Conservation (phyloP, 1,140 invertebrate species). For the Melitaea cinxia region DNA sequence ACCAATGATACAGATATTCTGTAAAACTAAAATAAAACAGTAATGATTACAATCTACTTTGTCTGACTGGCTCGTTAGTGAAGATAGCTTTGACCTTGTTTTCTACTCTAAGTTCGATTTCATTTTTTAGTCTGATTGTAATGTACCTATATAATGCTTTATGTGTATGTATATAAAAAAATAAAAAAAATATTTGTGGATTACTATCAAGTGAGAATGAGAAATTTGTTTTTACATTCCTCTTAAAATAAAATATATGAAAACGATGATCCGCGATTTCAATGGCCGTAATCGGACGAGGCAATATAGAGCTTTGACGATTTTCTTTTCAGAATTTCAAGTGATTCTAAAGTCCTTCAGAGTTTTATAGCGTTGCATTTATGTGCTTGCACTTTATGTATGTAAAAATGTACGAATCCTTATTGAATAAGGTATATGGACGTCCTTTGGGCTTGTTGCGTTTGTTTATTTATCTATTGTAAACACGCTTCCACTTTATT, state of each 20-base stretch:
- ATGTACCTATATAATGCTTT: too few species aligned
- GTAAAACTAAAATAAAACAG: too few species aligned
- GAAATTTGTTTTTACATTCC: too few species aligned
- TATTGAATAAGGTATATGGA: conserved; percentile 37
- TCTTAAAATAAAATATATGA: not conserved
- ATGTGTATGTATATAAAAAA: too few species aligned
- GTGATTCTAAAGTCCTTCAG: conserved; percentile 67
- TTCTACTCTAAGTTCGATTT: too few species aligned
- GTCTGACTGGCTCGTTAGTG: too few species aligned
- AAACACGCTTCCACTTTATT: not conserved
- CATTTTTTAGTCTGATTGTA: too few species aligned
- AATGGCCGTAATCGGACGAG: conserved; percentile 45
- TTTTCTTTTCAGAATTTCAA: conserved; percentile 76
- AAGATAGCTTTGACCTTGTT: too few species aligned
- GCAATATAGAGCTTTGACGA: conserved; percentile 78
- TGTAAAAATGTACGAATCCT: conserved; percentile 39
- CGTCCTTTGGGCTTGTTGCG: conserved; percentile 15
- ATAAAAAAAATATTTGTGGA: too few species aligned
- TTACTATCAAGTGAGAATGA: too few species aligned
- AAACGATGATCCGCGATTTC: conserved; percentile 15
- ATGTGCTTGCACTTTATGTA: conserved; percentile 49
- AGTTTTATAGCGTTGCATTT: conserved; percentile 57
- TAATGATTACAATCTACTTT: too few species aligned
- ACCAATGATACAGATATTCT: too few species aligned
- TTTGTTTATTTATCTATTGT: conserved; percentile 23